Conservation (phyloP, 2,888 invertebrate species). For the Dolichomitus sp. region DNA sequence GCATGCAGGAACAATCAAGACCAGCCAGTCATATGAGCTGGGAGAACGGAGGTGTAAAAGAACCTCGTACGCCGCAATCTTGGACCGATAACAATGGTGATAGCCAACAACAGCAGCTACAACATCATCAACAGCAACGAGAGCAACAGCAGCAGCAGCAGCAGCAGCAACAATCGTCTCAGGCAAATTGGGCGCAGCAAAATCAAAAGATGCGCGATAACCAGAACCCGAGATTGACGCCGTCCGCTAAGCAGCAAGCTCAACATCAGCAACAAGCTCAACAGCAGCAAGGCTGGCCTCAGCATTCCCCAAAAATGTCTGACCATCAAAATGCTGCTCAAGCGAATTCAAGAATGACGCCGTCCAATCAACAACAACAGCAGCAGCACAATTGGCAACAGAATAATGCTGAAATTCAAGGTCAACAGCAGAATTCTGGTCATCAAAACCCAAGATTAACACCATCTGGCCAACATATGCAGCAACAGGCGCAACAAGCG, state of each 20-base stretch:
- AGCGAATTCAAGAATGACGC: constrained; percentile 80
- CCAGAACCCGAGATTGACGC: constrained; percentile 81
- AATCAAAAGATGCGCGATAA: constrained; percentile 81
- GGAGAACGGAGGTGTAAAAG: constrained; percentile 81
- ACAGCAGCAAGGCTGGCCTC: constrained; percentile 81
- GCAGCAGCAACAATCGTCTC: constrained; percentile 85
- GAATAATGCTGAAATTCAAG: constrained; percentile 80
- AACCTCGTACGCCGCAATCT: constrained; percentile 82
- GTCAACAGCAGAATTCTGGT: constrained; percentile 70
- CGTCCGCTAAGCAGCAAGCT: constrained; percentile 76
- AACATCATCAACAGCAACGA: constrained; percentile 71
- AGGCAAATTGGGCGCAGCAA: constrained; percentile 83
- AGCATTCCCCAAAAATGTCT: constrained; percentile 81
- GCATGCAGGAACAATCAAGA: constrained; percentile 80
- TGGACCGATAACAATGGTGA: constrained; percentile 81
- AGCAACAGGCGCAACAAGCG: not conserved
- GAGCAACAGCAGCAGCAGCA: constrained; percentile 82
- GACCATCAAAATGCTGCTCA: constrained; percentile 79
- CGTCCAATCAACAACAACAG: constrained; percentile 74
- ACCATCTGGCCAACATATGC: constrained; percentile 76
- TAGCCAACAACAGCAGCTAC: constrained; percentile 82
- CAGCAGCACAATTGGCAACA: constrained; percentile 80
- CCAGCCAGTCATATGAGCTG: constrained; percentile 84
- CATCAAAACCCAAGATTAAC: constrained; percentile 79
- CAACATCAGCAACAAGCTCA: constrained; percentile 72